These are phyloP conservation scores for Rugalucina vietnamica DNA, from an alignment of 2,888 invertebrate genomes.

Conservation along the genomic window DNA sequence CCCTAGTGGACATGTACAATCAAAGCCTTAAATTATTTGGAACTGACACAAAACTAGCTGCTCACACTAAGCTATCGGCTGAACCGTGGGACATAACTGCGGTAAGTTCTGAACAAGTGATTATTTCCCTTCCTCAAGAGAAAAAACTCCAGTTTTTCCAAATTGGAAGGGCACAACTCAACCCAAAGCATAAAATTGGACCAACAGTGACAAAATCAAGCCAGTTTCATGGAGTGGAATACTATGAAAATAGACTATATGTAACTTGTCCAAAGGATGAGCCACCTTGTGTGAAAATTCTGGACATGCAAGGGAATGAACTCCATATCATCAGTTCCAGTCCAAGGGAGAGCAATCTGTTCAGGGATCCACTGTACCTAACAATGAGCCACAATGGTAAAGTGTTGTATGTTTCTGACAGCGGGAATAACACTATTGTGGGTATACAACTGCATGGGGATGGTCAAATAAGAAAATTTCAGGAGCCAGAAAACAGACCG, in stretches of 20 bases:
- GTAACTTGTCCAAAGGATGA: slow-evolving; percentile 61
- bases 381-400: slow-evolving; percentile 43
- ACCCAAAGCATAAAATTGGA: slow-evolving; percentile 53
- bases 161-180: slow-evolving; percentile 38
- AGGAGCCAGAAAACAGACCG: slow-evolving; percentile 33
- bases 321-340: slow-evolving; percentile 37
- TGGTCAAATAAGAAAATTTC: not conserved
- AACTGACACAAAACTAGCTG: slow-evolving; percentile 40
- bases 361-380: slow-evolving; percentile 54
- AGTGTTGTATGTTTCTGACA: slow-evolving; percentile 54
- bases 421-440: slow-evolving; percentile 55
- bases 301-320: slow-evolving; percentile 52
- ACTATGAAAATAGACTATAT: slow-evolving; percentile 40
- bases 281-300: slow-evolving; percentile 51
- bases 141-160: slow-evolving; percentile 58
- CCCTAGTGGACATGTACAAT: slow-evolving; percentile 57
- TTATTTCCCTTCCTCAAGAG: slow-evolving; percentile 50
- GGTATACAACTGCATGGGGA: slow-evolving; percentile 26
- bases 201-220: slow-evolving; percentile 27
- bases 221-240: slow-evolving; percentile 56
- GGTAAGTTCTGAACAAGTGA: slow-evolving; percentile 40
- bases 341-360: slow-evolving; percentile 42
- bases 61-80: slow-evolving; percentile 53
- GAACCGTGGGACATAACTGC: slow-evolving; percentile 60
- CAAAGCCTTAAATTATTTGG: slow-evolving; percentile 53